phyloP scores from a whole-genome alignment of 2,113 vertebrate species.

The Cariama cristata region DNA sequence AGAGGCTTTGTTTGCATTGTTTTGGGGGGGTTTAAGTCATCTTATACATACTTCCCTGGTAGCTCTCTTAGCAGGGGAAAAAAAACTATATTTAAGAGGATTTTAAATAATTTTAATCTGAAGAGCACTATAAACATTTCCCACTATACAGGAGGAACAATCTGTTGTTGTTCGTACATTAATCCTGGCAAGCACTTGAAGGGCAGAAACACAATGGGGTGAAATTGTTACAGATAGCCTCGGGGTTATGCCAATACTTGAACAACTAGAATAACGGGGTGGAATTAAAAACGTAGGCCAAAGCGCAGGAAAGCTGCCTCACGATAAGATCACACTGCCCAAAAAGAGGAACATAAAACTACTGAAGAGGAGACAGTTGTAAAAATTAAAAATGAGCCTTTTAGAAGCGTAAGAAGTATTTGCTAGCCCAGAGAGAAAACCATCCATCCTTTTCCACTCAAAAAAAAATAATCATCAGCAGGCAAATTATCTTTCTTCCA shows the following conservation, averaged over 20 bases:
- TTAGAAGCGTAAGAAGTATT: neutral
- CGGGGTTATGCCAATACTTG: constrained; percentile 12
- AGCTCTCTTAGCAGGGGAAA: neutral
- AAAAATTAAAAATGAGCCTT: neutral
- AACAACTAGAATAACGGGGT: neutral
- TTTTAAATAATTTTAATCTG: constrained; percentile 30
- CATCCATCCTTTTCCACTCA: neutral
- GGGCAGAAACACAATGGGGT: constrained; percentile 34
- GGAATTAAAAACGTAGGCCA: neutral
- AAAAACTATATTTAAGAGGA: neutral
- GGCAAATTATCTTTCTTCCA: neutral
- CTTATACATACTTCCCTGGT: neutral
- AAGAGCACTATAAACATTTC: neutral
- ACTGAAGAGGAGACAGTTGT: neutral
- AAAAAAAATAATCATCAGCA: neutral
- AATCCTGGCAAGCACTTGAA: constrained; percentile 18
- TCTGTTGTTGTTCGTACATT: neutral
- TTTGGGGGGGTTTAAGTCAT: neutral
- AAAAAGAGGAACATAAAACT: neutral
- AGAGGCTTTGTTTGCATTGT: neutral
- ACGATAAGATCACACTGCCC: neutral
- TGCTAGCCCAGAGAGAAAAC: neutral
- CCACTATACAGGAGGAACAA: constrained; percentile 7
- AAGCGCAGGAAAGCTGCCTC: neutral
- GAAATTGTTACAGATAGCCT: constrained; percentile 28